Evolutionary conservation across 1,140 invertebrate genomes (phyloP).

Genomic region (Oryctes rhinoceros): DNA sequence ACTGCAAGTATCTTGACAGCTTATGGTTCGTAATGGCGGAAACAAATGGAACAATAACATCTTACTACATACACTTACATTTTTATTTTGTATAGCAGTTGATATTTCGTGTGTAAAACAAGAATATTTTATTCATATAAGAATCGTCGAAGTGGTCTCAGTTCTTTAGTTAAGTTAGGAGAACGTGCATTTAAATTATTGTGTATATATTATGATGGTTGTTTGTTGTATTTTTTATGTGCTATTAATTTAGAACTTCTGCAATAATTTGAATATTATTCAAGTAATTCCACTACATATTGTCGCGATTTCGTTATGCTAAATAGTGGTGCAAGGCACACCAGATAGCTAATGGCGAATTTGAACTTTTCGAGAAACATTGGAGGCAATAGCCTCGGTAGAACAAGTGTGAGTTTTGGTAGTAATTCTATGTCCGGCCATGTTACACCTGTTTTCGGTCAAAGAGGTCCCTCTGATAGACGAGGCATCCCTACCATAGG

Average conservation of each 20-base stretch:
- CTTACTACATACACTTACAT: constrained; percentile 50
- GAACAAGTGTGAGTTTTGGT: constrained; percentile 69
- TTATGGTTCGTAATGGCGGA: constrained; percentile 58
- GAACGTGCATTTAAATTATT: constrained; percentile 51
- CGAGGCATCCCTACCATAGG: constrained; percentile 76
- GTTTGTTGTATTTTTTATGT: constrained; percentile 58
- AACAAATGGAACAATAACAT: constrained; percentile 60
- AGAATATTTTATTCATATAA: constrained; percentile 24
- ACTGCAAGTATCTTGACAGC: constrained; percentile 43
- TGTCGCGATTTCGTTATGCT: constrained; percentile 54
- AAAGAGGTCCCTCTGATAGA: constrained; percentile 79
- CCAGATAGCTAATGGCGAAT: constrained; percentile 63
- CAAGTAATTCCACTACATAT: constrained; percentile 18
- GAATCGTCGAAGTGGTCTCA: constrained; percentile 43
- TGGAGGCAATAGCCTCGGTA: constrained; percentile 66
- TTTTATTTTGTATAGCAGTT: constrained; percentile 49
- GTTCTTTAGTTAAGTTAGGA: constrained; percentile 43
- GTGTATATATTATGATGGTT: constrained; percentile 48
- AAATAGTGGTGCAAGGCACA: constrained; percentile 49
- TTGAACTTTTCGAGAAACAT: constrained; percentile 65
- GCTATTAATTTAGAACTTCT: constrained; percentile 48
- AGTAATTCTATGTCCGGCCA: constrained; percentile 71
- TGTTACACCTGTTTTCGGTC: constrained; percentile 80
- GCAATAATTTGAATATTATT: constrained; percentile 32
- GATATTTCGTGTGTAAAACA: constrained; percentile 18